These are phyloP conservation scores for Choristoneura rosaceana DNA, from an alignment of 2,888 invertebrate species.

Conservation along the genomic window DNA sequence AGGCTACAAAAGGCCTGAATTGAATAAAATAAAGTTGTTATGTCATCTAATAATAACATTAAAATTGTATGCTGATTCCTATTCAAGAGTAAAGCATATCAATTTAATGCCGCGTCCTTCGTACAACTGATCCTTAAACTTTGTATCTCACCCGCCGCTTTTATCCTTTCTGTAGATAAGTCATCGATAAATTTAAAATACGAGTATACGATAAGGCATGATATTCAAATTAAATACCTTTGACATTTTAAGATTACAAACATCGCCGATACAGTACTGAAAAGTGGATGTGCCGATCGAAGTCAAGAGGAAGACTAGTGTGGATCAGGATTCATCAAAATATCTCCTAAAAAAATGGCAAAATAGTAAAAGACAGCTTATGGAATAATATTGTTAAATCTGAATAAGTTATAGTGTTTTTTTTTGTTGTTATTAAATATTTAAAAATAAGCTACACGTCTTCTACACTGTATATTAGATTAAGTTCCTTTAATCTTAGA, in stretches of 20 bases:
- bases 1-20: not conserved
- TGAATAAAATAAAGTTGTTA: not conserved
- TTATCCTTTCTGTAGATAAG: slow-evolving; percentile 64
- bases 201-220: slow-evolving; percentile 77
- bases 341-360: no score
- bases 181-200: slow-evolving; percentile 79
- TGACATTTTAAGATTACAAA: slow-evolving; percentile 84
- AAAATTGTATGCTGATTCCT: not conserved
- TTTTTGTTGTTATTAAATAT: no score
- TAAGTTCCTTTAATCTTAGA: no score
- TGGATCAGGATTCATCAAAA: slow-evolving; percentile 51
- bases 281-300: slow-evolving; percentile 59
- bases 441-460: no score
- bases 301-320: slow-evolving; percentile 63
- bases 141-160: slow-evolving; percentile 25
- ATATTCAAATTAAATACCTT: slow-evolving; percentile 85
- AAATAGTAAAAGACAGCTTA: no score
- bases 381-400: no score
- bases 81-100: not conserved
- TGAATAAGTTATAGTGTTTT: no score
- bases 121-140: slow-evolving; percentile 21
- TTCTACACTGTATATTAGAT: no score
- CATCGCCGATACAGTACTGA: slow-evolving; percentile 76
- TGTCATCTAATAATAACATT: not conserved
- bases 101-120: not conserved